Base-by-base conservation (phyloP, 2,888 invertebrate species). In the Drosophila rellima region DNA sequence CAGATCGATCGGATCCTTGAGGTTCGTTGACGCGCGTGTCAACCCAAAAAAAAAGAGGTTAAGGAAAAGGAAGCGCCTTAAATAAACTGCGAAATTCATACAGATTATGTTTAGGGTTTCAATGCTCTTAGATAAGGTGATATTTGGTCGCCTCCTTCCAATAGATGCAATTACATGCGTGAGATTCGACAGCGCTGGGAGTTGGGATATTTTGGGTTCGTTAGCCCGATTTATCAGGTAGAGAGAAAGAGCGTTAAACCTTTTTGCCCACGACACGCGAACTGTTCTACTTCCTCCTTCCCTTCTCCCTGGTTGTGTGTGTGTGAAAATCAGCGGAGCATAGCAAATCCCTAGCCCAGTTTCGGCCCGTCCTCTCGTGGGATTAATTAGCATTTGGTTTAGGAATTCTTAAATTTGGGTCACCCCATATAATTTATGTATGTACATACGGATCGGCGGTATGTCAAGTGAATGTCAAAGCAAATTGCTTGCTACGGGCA, bases 401-500 rank as follows among this genome's bases (percentile, higher is more conserved):
- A 47, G 68, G 68, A 63, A 51, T 60, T 44, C 47, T 63, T 47
- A 61, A 67, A 60, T 74, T 69, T 68, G 52, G 67, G 77, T 73
- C 69, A 65, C 56, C 66, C 61, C 54, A 65, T 64, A 81, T 64
- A 81, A 76, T 71, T 65, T 75, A 72, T 70, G 67, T 51, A 55
- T 45, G 44, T 55, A 13, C 13, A 20, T 5, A 23, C 39, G 50
- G 50, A 55, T 45, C 54, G 44, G 57, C 60, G 56, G 42, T 62
- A 76, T 79, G 85, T 81, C 89, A 88, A 89, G 90, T 80, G 75
- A 90, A 78, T 82, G 90, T 90, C 89, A 88, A 88, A 81, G 75
- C 72, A 76, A 78, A 70, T 80, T 76, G 79, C 47, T 33, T 33
- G 48, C 48, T n/a, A 13, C 18, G 18, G n/a, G 4, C 13, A 45